Conservation (phyloP, 2,113 vertebrate species). For the Sterrhoptilus dennistouni region DNA sequence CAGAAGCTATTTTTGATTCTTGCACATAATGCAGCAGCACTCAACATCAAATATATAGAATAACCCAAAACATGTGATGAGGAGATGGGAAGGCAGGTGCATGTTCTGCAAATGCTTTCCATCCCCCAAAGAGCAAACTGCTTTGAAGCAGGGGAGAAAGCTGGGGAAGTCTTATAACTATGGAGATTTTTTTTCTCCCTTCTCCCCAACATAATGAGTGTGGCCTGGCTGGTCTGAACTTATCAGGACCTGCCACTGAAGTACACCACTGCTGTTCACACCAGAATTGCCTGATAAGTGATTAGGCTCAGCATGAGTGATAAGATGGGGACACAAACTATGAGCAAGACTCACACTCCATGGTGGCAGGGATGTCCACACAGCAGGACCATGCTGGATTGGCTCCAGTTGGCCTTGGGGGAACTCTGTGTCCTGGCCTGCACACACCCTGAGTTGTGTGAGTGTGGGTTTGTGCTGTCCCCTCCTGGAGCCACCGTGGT, state of each 20-base stretch:
- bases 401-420: fast-evolving
- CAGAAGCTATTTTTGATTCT: background rate
- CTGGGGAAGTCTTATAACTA: background rate
- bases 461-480: fast-evolving
- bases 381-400: fast-evolving
- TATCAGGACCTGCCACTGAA: background rate
- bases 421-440: background rate
- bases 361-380: fast-evolving
- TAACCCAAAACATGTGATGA: background rate
- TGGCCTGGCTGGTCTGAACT: background rate
- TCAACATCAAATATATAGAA: background rate
- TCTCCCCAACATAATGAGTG: background rate
- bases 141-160: background rate
- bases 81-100: background rate
- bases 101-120: background rate
- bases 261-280: background rate
- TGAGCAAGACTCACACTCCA: fast-evolving
- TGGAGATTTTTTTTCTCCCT: background rate
- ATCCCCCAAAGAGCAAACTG: background rate
- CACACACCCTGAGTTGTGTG: background rate
- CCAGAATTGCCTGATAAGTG: background rate
- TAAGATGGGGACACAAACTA: background rate
- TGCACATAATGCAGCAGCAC: fast-evolving
- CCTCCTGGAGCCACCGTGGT: background rate
- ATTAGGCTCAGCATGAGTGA: fast-evolving